A percentile compares a stretch with the other conserved stretches of the same genome.
Conservation (phyloP, 1,140 invertebrate species). For the Thereuonema tuberculata region DNA sequence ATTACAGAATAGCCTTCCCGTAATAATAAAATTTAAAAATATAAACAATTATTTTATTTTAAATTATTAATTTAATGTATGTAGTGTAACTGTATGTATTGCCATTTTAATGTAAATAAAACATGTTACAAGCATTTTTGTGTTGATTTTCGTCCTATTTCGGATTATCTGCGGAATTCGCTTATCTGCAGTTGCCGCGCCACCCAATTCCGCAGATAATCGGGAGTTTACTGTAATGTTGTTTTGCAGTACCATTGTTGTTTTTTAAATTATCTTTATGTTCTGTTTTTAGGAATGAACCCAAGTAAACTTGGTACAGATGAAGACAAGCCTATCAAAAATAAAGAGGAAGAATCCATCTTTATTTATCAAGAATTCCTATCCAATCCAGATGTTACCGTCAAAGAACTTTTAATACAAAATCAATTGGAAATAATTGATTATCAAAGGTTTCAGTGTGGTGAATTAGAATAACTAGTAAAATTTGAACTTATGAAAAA, state of each 20-base stretch:
- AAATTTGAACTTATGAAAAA: not conserved
- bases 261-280: slow-evolving; percentile 15
- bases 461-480: slow-evolving; percentile 25
- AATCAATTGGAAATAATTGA: slow-evolving; percentile 55
- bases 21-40: no score
- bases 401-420: slow-evolving; percentile 54
- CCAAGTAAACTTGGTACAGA: slow-evolving; percentile 58
- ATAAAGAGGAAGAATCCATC: slow-evolving; percentile 49
- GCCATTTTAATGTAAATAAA: not conserved
- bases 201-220: not conserved
- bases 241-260: no score
- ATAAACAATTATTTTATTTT: no score
- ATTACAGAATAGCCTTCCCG: no score
- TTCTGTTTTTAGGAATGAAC: slow-evolving; percentile 49
- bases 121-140: not conserved
- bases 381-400: slow-evolving; percentile 53
- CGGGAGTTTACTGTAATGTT: not conserved
- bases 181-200: not conserved
- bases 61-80: no score
- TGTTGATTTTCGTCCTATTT: not conserved
- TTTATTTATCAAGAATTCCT: slow-evolving; percentile 78
- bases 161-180: not conserved
- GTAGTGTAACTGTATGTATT: no score
- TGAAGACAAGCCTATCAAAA: slow-evolving; percentile 43
- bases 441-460: slow-evolving; percentile 72